A percentile compares a stretch with the other conserved stretches of the same genome.
Evolutionary conservation across 2,797 vertebrate species (phyloP).

Genomic region (Tamandua tetradactyla): DNA sequence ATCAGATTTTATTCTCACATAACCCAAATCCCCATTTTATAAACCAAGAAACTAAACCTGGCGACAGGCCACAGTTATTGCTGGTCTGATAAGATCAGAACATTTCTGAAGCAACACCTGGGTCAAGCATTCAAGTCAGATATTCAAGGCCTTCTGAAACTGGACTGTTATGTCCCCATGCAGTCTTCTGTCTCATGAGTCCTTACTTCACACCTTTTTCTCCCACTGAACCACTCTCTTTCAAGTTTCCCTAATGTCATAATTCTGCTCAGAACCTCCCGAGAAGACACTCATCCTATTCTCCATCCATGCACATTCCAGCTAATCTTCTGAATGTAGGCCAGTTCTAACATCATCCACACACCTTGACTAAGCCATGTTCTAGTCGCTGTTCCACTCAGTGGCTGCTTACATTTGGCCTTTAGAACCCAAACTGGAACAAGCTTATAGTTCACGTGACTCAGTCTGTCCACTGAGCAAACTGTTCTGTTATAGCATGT

Average conservation of each 20-base stretch:
- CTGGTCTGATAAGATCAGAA: not conserved
- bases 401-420: not conserved
- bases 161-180: not conserved
- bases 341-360: not conserved
- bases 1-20: constrained; percentile 18
- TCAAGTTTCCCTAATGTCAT: not conserved
- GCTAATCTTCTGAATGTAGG: not conserved
- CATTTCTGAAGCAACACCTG: constrained; percentile 19
- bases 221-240: not conserved
- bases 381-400: not conserved
- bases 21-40: not conserved
- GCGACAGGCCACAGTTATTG: not conserved
- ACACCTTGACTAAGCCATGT: not conserved
- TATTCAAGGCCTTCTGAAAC: not conserved
- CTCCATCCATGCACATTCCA: not conserved
- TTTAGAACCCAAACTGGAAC: not conserved
- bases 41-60: constrained; percentile 16
- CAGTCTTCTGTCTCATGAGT: not conserved
- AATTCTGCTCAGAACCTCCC: not conserved
- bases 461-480: not conserved
- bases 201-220: not conserved
- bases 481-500: not conserved
- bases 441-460: not conserved
- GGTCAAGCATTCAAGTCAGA: not conserved
- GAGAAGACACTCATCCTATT: not conserved